phyloP scores from a whole-genome alignment of 2,113 vertebrate genomes.

The Rhombomys opimus region DNA sequence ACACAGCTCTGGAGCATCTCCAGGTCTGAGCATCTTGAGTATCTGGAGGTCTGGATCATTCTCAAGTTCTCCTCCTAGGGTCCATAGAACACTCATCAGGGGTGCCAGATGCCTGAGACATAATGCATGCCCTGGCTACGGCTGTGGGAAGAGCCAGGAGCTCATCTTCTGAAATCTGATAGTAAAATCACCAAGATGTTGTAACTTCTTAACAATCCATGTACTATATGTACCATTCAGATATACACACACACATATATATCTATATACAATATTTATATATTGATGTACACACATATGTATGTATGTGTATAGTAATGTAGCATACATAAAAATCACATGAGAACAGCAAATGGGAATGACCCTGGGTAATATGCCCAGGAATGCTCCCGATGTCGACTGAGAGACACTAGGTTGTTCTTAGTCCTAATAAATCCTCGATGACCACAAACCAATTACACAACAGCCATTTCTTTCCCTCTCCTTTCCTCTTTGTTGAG shows the following conservation, averaged over 20 bases:
- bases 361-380: neutral
- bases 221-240: neutral
- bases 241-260: too few species aligned
- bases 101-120: neutral
- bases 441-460: neutral
- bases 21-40: neutral
- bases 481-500: neutral
- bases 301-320: neutral
- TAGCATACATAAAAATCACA: neutral
- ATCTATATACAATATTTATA: neutral
- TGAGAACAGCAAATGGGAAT: neutral
- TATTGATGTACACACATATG: neutral
- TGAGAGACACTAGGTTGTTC: neutral
- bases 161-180: neutral
- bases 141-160: rapidly evolving
- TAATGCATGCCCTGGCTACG: neutral
- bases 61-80: neutral
- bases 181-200: neutral
- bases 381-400: neutral
- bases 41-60: neutral
- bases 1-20: neutral
- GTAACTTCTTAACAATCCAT: neutral
- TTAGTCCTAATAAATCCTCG: neutral
- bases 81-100: neutral
- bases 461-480: neutral